phyloP scores from a whole-genome alignment of 2,888 invertebrate genomes.

The Sclerodermus sp. region DNA sequence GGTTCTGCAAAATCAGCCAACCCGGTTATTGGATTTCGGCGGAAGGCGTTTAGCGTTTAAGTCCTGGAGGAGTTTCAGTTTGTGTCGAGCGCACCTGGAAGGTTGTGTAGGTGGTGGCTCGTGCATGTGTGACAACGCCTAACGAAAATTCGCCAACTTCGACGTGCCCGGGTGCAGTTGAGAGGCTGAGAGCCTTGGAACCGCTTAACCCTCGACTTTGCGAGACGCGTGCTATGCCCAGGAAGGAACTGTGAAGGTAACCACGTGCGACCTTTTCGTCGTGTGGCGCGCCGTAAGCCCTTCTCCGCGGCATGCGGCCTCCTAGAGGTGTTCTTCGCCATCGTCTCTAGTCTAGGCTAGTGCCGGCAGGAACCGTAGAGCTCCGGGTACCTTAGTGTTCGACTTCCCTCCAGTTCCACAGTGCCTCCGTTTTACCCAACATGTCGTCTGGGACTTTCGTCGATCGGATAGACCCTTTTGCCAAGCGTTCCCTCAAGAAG shows the following conservation, averaged over 20 bases:
- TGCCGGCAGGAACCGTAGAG: conserved; percentile 18
- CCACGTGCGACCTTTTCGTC: conserved; percentile 22
- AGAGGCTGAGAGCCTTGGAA: too few relatives aligned
- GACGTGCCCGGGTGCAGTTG: too few relatives aligned
- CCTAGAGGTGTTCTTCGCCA: conserved; percentile 23
- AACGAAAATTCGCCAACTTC: conserved; percentile 18
- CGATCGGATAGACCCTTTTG: conserved; percentile 99
- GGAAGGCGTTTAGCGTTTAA: conserved; percentile 18
- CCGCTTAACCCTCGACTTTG: neutral
- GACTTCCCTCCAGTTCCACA: conserved; percentile 29
- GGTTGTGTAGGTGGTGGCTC: too few relatives aligned
- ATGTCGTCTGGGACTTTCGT: conserved; percentile 84
- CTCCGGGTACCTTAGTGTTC: conserved; percentile 20
- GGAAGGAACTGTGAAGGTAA: neutral
- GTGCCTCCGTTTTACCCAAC: conserved; percentile 46
- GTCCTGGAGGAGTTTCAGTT: conserved; percentile 36
- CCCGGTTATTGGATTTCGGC: neutral
- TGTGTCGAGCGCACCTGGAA: too few relatives aligned
- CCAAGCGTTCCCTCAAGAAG: conserved; percentile 96
- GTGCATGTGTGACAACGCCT: conserved; percentile 42
- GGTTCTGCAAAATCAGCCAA: conserved; percentile 7
- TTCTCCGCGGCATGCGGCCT: conserved; percentile 30
- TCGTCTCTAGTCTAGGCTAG: conserved; percentile 25
- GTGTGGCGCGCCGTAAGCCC: conserved; percentile 12
- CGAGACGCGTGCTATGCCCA: neutral